phyloP scores from a whole-genome alignment of 1,140 invertebrate genomes.

The Anastrepha obliqua region DNA sequence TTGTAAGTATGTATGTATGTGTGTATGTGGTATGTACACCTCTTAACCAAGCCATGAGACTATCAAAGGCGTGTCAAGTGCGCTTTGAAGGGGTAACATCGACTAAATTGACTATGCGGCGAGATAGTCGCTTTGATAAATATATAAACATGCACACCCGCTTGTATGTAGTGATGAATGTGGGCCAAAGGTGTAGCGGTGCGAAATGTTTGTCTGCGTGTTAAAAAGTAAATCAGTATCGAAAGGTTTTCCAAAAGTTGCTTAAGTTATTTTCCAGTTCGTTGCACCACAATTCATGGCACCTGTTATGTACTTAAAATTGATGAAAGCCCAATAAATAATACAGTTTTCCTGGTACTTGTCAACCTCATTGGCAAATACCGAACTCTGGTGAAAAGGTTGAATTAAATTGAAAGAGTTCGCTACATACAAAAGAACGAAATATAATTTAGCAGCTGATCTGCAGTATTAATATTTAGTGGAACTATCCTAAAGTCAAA shows the following conservation, averaged over 20 bases:
- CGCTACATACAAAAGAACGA: too few relatives aligned
- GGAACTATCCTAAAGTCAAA: too few relatives aligned
- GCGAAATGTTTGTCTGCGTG: not conserved
- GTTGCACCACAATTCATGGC: conserved; percentile 1
- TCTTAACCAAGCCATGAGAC: not conserved
- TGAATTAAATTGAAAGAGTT: too few relatives aligned
- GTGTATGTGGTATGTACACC: not conserved
- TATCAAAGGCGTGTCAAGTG: conserved; percentile 30
- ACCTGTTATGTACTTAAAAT: not conserved
- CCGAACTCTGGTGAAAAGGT: too few relatives aligned
- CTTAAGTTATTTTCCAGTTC: conserved; percentile 25
- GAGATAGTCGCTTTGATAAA: not conserved
- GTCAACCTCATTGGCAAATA: not conserved
- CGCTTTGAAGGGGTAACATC: not conserved
- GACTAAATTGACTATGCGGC: conserved; percentile 22
- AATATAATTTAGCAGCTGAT: too few relatives aligned
- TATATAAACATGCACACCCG: not conserved
- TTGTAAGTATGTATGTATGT: not conserved
- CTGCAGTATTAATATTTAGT: too few relatives aligned
- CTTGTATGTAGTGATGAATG: not conserved
- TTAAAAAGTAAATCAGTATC: conserved; percentile 30
- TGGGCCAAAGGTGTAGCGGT: not conserved
- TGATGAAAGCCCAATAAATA: not conserved
- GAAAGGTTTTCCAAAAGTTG: not conserved
- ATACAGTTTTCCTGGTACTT: not conserved